Percentiles rank a stretch among this genome's conserved stretches.
Conservation (phyloP, 2,888 invertebrate genomes). For the Microplitis manilae region DNA sequence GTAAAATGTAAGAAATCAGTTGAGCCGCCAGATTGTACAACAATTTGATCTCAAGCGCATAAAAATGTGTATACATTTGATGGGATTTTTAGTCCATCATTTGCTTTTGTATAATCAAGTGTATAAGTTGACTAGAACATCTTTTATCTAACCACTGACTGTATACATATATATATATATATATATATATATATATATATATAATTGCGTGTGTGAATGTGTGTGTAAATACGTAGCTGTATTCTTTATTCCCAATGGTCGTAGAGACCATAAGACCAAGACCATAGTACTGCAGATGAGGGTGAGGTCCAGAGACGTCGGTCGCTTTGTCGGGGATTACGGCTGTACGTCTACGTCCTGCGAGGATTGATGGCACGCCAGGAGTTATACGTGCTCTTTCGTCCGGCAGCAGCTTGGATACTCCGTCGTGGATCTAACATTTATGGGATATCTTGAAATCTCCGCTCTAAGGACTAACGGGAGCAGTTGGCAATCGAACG, state of each 20-base stretch:
- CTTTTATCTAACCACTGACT: background rate
- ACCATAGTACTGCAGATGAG: slow-evolving; percentile 31
- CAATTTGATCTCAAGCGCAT: background rate
- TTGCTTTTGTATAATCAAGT: background rate
- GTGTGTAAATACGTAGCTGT: slow-evolving; percentile 6
- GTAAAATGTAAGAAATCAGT: background rate
- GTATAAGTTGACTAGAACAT: background rate
- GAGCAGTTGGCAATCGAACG: slow-evolving; percentile 58
- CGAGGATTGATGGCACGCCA: slow-evolving; percentile 67
- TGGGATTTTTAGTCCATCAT: background rate
- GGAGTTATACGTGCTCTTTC: slow-evolving; percentile 52
- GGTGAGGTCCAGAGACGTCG: slow-evolving; percentile 60
- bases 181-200: too few relatives aligned
- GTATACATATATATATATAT: too few relatives aligned
- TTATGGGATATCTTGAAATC: slow-evolving; percentile 70
- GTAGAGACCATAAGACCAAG: slow-evolving; percentile 42
- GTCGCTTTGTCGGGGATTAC: slow-evolving; percentile 65
- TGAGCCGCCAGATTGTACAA: background rate
- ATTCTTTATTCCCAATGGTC: slow-evolving; percentile 34
- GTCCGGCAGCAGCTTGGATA: slow-evolving; percentile 39
- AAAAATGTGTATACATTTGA: background rate
- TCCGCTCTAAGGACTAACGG: slow-evolving; percentile 49
- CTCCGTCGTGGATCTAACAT: slow-evolving; percentile 60
- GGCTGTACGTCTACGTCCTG: slow-evolving; percentile 69
- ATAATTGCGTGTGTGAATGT: background rate